Percentiles rank a stretch among this genome's conserved stretches.
Evolutionary conservation across 2,888 invertebrate genomes (phyloP).

Genomic region (Pheosia gnoma): DNA sequence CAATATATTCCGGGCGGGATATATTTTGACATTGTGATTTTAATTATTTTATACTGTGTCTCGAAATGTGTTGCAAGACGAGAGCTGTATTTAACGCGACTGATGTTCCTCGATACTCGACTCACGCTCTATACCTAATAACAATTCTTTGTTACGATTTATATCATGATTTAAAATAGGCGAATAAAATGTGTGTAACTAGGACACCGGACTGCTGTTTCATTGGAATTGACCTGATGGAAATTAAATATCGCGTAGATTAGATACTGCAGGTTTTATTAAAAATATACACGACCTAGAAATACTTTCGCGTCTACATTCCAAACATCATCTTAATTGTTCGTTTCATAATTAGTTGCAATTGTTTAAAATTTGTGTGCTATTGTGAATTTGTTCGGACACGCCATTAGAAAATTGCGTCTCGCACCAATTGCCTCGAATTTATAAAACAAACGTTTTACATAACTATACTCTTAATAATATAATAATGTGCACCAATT

Average conservation of each 20-base stretch:
- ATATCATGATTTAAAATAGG: conserved; percentile 79
- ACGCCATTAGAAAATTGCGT: conserved; percentile 20
- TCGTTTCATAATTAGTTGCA: conserved; percentile 34
- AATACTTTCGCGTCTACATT: conserved; percentile 40
- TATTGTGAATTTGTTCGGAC: conserved; percentile 12
- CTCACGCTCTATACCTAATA: conserved; percentile 64
- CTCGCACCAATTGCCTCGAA: conserved; percentile 28
- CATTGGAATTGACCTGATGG: conserved; percentile 44
- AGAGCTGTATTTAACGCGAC: conserved; percentile 70
- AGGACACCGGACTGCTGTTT: conserved; percentile 71
- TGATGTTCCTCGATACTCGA: conserved; percentile 76
- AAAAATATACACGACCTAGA: conserved; percentile 64
- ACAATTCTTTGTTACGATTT: conserved; percentile 80
- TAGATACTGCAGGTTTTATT: conserved; percentile 66
- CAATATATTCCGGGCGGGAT: conserved; percentile 67
- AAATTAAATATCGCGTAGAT: conserved; percentile 43
- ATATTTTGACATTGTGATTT: conserved; percentile 62
- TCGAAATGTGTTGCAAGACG: conserved; percentile 67
- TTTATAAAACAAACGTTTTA: conserved; percentile 28
- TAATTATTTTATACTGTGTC: conserved; percentile 66
- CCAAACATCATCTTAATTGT: conserved; percentile 47
- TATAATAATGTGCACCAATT: conserved; percentile 56
- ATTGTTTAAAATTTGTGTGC: conserved; percentile 11
- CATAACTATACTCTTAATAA: conserved; percentile 22
- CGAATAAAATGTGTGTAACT: conserved; percentile 82